Base-by-base conservation (phyloP, 30 jellyfish, hydroid and myxozoan species). In the Aurelia coerulea region DNA sequence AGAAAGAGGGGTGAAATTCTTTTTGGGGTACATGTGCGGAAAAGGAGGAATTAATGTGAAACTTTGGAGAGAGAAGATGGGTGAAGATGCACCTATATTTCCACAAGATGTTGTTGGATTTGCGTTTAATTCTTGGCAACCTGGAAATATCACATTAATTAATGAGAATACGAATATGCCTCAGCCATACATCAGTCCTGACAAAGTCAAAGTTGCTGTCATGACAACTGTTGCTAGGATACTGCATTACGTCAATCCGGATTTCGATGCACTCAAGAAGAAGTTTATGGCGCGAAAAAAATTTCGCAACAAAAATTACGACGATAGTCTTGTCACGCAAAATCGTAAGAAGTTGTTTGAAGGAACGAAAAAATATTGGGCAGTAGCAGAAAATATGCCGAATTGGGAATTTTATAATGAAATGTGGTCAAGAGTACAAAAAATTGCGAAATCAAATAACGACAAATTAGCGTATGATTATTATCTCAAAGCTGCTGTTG, bases 21-120 rank as follows among this genome's bases (percentile, higher is more conserved):
- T 84, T 32, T 49, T 84, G 14, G 93, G 93, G 17, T 84, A 84
- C 83, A 84, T 84, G 93, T 84, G 93, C 60, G 93, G 93, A 52
- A 84, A 84, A 64, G 93, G 93, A 2, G 93, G 82, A 23, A 73
- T 84, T 5, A 84, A 84, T 41, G 88, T 84, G 15, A 32, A 50
- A 63, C 52, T 84, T 39, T 84, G 93, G 93, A 37, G 86, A 68
- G 39, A 54, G 37, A 84, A 72, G 32, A 23, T 73, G 34, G 93
- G 93, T 51, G 92, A 83, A 4, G 14, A 50, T 17, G 17, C 74
- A 17, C 88, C 88, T 9, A 63, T 84, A 5, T 34, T 84, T 74
- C 93, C 93, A 11, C 93, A 59, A 62, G 83, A 84, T 50, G 93
- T 84, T 14, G 93, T 84, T 50, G 79, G 76, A 13, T 84, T 84